A percentile compares a stretch with the other conserved stretches of the same genome.
phyloP scores from a whole-genome alignment of 1,140 invertebrate genomes.

The Procambarus clarkii region DNA sequence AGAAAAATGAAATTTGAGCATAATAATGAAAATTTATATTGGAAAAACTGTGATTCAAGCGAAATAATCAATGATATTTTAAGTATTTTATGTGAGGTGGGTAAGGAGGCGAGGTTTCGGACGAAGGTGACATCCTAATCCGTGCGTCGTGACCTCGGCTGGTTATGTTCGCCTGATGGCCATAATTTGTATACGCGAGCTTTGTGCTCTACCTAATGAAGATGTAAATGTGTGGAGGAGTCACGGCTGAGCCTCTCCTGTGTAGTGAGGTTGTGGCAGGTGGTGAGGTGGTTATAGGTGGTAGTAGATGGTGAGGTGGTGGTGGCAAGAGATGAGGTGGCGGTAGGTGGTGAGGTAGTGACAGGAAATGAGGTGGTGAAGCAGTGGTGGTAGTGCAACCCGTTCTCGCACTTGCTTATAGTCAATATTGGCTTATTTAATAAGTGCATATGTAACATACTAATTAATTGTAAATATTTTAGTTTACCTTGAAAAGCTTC shows the following conservation, averaged over 20 bases:
- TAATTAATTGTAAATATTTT: too few relatives aligned
- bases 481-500: too few relatives aligned
- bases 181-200: conserved; percentile 30
- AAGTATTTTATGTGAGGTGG: too few relatives aligned
- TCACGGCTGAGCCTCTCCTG: neutral
- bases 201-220: conserved; percentile 25
- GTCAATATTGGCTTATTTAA: too few relatives aligned
- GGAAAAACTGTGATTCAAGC: too few relatives aligned
- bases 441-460: too few relatives aligned
- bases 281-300: neutral
- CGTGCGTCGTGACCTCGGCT: conserved; percentile 9
- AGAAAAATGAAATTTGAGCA: too few relatives aligned
- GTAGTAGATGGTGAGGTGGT: neutral
- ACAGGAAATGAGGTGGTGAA: neutral
- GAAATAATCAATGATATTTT: too few relatives aligned
- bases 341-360: neutral
- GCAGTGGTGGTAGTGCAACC: neutral
- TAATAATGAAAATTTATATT: too few relatives aligned
- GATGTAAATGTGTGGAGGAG: conserved; percentile 15
- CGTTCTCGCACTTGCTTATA: too few relatives aligned
- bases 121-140: conserved; percentile 16
- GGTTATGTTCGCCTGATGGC: conserved; percentile 20
- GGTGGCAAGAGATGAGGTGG: neutral
- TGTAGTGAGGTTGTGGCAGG: neutral
- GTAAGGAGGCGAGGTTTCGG: neutral